Evolutionary conservation across 1,140 invertebrate species (phyloP).

Genomic region (Magallana ariakensis): DNA sequence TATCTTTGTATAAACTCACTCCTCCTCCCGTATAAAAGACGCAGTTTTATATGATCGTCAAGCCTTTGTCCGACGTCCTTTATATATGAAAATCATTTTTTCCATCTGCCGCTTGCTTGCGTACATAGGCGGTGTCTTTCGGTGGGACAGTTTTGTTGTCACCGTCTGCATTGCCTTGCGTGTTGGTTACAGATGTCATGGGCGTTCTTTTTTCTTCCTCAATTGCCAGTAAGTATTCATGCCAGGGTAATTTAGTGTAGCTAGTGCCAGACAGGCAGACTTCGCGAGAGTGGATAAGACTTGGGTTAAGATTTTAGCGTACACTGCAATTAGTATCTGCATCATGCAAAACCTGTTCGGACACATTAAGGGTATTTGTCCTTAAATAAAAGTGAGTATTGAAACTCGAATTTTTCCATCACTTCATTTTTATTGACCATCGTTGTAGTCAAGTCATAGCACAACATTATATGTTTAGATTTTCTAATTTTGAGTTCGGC

Average conservation of each 20-base stretch:
- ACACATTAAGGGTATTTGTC: no score
- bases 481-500: no score
- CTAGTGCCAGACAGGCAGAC: no score
- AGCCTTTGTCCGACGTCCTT: slow-evolving; percentile 9
- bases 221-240: slow-evolving; percentile 7
- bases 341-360: no score
- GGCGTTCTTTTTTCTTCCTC: slow-evolving; percentile 16
- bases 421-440: no score
- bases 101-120: not conserved
- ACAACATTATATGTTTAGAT: no score
- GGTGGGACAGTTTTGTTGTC: not conserved
- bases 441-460: no score
- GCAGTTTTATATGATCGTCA: not conserved
- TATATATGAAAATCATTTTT: not conserved
- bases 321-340: no score
- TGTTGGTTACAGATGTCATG: not conserved
- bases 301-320: no score
- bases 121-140: not conserved
- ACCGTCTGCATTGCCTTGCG: not conserved
- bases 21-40: not conserved
- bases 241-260: slow-evolving; percentile 1
- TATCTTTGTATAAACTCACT: not conserved
- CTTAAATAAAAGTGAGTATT: no score
- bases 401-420: no score
- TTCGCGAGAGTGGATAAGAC: no score